Evolutionary conservation across 1,140 invertebrate species (phyloP), one percentile per base, ranked within the genome.

Genomic region (Drosophila sucinea): DNA sequence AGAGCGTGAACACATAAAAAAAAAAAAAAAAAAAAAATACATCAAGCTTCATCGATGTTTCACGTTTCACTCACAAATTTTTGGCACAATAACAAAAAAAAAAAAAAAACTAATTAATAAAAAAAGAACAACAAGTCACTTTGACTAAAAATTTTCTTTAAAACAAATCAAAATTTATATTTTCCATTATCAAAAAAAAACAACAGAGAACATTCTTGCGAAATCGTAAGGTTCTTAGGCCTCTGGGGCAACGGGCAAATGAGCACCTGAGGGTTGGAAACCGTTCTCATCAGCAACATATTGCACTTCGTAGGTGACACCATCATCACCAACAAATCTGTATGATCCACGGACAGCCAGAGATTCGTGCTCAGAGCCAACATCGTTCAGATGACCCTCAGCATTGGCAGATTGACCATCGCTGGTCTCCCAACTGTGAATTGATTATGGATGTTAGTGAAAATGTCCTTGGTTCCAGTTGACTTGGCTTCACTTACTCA

Each of bases 241-340:
- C 62, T 41, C 23, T 29, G 77, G 78, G 71, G 76, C 81, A 74
- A 79, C 79, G 62, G 95, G 95, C 63, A 96, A 90, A 92, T 95
- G 95, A 5, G 93, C 94, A 29, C 95, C 95, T 81, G 94, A 93
- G 55, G 95, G 94, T 78, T 94, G 94, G 93, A 95, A 96, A 41
- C 95, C 95, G 85, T 95, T 95, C 92, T 96, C 95, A 86, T 96
- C 96, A 35, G 96, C 95, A 56, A 94, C 92, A 92, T 95, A 96
- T 4, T 92, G 93, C 56, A 96, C 93, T 57, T 92, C 91, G 82
- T 95, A 95, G 25, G 93, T 91, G 44, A 94, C 91, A 44, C 96
- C 95, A 77, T 96, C 95, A 35, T 94, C 92, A 17, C 81, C 95
- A 11, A 93, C 70, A 90, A 93, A 95, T 10, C 77, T 80, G 93